Evolutionary conservation across 2,888 invertebrate genomes (phyloP).

Genomic region (Pecten maximus): DNA sequence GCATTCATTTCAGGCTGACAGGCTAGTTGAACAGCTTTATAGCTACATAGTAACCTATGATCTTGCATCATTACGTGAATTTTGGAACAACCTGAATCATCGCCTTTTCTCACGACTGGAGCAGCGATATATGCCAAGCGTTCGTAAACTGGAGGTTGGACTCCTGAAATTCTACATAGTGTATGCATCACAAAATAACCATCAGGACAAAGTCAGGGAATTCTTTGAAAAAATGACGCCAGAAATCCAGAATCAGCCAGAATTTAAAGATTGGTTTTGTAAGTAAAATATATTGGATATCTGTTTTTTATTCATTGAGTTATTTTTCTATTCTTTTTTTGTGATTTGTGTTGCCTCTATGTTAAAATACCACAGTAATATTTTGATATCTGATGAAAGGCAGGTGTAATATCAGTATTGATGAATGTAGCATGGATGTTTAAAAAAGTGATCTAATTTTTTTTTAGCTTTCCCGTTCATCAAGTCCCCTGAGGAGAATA

Average conservation of each 20-base stretch:
- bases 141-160: slow-evolving; percentile 78
- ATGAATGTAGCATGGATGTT: no score
- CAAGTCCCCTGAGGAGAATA: slow-evolving; percentile 95
- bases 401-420: no score
- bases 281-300: no score
- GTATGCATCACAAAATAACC: slow-evolving; percentile 91
- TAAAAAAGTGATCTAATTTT: not conserved
- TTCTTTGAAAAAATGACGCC: slow-evolving; percentile 94
- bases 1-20: slow-evolving; percentile 79
- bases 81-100: slow-evolving; percentile 94
- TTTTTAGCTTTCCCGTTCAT: slow-evolving; percentile 93
- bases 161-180: slow-evolving; percentile 93
- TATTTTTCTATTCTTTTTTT: no score
- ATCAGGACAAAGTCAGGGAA: slow-evolving; percentile 92
- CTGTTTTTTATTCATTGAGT: no score
- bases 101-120: slow-evolving; percentile 94
- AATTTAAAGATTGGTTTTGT: slow-evolving; percentile 99
- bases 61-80: slow-evolving; percentile 90
- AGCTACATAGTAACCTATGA: slow-evolving; percentile 90
- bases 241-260: slow-evolving; percentile 93
- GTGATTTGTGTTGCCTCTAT: no score
- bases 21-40: slow-evolving; percentile 89
- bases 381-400: no score
- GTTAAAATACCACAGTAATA: no score
- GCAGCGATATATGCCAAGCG: slow-evolving; percentile 87